Evolutionary conservation across 2,797 vertebrate genomes (phyloP).

Genomic region (Manis crassicaudata): DNA sequence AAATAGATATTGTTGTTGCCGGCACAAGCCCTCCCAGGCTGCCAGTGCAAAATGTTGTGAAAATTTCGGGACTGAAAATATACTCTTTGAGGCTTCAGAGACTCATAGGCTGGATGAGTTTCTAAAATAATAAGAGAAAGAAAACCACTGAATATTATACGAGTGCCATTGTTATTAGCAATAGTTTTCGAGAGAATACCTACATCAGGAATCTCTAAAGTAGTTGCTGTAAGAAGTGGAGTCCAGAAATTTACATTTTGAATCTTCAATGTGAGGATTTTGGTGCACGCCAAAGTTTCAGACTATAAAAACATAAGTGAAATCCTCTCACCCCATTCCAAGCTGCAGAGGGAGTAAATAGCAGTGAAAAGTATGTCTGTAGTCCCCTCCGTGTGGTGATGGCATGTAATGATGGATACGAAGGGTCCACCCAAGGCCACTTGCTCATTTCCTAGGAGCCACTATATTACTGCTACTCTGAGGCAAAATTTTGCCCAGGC

Average conservation of each 20-base stretch:
- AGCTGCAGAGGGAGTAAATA: neutral
- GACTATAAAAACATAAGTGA: neutral
- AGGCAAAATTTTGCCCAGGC: neutral
- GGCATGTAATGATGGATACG: neutral
- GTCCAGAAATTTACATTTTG: neutral
- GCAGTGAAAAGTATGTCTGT: neutral
- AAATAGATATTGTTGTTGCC: conserved; percentile 76
- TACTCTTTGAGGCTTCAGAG: conserved; percentile 80
- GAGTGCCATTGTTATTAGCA: neutral
- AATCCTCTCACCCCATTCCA: neutral
- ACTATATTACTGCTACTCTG: too few species aligned
- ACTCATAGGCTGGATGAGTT: conserved; percentile 57
- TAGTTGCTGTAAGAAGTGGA: neutral
- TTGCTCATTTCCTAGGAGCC: too few species aligned
- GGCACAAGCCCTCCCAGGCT: conserved; percentile 68
- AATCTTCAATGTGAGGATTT: neutral
- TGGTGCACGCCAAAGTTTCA: neutral
- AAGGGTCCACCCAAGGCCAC: neutral
- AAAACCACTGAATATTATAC: neutral
- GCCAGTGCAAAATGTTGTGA: conserved; percentile 83
- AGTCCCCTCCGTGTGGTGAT: neutral
- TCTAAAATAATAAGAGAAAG: conserved; percentile 66
- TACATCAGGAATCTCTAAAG: neutral
- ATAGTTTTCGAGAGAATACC: neutral
- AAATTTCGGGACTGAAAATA: conserved; percentile 84